Evolutionary conservation across 2,113 vertebrate genomes (phyloP).

Genomic region (Clupea harengus): DNA sequence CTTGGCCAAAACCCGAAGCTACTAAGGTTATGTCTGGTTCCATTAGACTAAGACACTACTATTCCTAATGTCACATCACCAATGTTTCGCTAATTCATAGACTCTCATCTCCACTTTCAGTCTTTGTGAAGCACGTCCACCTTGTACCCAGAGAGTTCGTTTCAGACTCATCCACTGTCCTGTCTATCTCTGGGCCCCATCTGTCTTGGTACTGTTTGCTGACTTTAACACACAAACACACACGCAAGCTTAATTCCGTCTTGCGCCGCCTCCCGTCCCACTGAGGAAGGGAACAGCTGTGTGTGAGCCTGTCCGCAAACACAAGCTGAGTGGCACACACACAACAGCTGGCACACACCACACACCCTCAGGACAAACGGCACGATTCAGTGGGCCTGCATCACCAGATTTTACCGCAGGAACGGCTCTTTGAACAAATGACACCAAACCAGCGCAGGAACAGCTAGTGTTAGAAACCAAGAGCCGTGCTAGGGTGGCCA

Average conservation of each 20-base stretch:
- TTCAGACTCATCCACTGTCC: not conserved
- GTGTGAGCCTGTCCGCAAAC: conserved; percentile 62
- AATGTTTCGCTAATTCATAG: not conserved
- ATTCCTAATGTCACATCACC: not conserved
- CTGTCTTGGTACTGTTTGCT: not conserved
- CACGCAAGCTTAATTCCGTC: conserved; percentile 55
- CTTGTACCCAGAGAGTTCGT: not conserved
- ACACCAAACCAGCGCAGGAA: not conserved
- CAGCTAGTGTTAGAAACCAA: not conserved
- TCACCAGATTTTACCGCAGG: not conserved
- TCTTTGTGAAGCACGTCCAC: not conserved
- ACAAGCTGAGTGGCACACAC: conserved; percentile 56
- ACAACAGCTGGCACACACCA: conserved; percentile 57
- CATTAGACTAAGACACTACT: not conserved
- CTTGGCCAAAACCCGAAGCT: too few species aligned
- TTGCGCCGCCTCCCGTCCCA: conserved; percentile 57
- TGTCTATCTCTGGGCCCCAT: not conserved
- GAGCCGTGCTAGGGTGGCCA: not conserved
- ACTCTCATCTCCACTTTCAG: not conserved
- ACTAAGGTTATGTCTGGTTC: too few species aligned
- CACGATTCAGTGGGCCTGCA: not conserved
- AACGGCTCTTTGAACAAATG: not conserved
- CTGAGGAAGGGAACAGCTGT: conserved; percentile 48
- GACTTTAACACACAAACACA: not conserved
- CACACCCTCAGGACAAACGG: not conserved